Percentiles rank a stretch among this genome's conserved stretches.
Conservation (phyloP, 1,140 invertebrate species). For the Aphelenchoides avenae region DNA sequence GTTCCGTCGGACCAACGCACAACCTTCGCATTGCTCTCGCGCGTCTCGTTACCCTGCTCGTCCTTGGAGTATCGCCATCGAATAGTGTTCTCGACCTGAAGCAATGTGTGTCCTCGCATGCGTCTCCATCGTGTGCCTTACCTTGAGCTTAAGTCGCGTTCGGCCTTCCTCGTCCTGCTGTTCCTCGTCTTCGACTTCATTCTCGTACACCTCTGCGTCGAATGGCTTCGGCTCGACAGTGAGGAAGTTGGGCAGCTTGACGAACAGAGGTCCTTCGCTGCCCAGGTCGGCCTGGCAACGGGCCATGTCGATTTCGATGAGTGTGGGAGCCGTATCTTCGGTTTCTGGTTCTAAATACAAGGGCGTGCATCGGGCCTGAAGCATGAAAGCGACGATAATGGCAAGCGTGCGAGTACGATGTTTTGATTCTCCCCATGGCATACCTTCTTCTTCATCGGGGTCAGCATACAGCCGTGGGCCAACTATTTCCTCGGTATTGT, state of each 20-base stretch:
- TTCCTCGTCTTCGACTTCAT: conserved; percentile 92
- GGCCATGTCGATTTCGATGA: conserved; percentile 41
- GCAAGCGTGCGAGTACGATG: not conserved
- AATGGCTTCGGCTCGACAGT: conserved; percentile 71
- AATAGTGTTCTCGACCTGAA: conserved; percentile 87
- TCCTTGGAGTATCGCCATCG: conserved; percentile 76
- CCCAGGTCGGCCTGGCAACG: conserved; percentile 33
- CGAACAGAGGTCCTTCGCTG: conserved; percentile 38
- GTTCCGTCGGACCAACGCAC: conserved; percentile 93
- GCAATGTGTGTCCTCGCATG: conserved; percentile 18
- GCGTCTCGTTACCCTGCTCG: conserved; percentile 53
- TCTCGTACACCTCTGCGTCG: conserved; percentile 88
- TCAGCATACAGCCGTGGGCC: conserved; percentile 14
- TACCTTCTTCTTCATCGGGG: conserved; percentile 1
- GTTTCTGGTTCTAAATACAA: conserved; percentile 10
- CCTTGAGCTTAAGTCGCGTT: conserved; percentile 63
- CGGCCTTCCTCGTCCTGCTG: conserved; percentile 86
- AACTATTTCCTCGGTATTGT: no score
- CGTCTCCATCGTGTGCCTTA: no score
- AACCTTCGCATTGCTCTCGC: conserved; percentile 90
- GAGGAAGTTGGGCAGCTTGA: conserved; percentile 55
- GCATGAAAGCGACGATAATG: conserved; percentile 8
- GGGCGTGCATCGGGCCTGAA: not conserved
- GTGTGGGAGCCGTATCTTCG: conserved; percentile 12
- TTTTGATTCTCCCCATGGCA: no score